Base-by-base conservation (phyloP, 1,140 invertebrate species). In the Nomia melanderi region DNA sequence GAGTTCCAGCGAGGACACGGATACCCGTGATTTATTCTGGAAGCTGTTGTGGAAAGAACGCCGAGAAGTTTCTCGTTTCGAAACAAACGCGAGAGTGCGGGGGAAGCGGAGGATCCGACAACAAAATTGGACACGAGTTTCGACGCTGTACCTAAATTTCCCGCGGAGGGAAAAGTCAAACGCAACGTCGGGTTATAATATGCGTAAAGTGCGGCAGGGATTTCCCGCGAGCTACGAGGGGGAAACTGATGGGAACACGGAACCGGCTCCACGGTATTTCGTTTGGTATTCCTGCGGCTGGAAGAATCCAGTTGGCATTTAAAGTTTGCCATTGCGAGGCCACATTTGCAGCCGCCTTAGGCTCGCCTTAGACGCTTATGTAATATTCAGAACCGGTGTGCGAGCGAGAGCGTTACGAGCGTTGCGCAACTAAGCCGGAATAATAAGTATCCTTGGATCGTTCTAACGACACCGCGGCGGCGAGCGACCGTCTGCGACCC, bases 401-500 rank as follows among this genome's bases (percentile, higher is more conserved):
- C 33, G 33, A 39, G 39, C 20, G 56, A 25, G 6, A 62, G 27
- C 47, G 75, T 71, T 76, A 47, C 53, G 65, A 39, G 29, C 12
- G 76, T 81, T 82, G 78, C 80, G 77, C 78, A 82, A 82, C 78
- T 33, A 62, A 62, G 74, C 74, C 47, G 66, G 67, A 79, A 79
- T 75, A 75, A 79, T 82, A 76, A 82, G 23, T 31, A 76, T 67
- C 59, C 77, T 65, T 33, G 65, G 71, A 17, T 53, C 57, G 62
- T 67, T 81, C 64, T 76, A 79, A 79, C 60, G 63, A 67, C 62
- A 17, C 36, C 69, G 25, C 73, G 50, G 20, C 66, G 44, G 27
- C 29, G 29, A 81, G 54, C 71, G 84, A 79, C 57, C 77, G 84
- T 84, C 78, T 87, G 70, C 71, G 81, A 82, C 66, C 79, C 60